These are phyloP conservation scores for Parnassius mnemosyne DNA, from an alignment of 2,888 invertebrate species.

Conservation along the genomic window DNA sequence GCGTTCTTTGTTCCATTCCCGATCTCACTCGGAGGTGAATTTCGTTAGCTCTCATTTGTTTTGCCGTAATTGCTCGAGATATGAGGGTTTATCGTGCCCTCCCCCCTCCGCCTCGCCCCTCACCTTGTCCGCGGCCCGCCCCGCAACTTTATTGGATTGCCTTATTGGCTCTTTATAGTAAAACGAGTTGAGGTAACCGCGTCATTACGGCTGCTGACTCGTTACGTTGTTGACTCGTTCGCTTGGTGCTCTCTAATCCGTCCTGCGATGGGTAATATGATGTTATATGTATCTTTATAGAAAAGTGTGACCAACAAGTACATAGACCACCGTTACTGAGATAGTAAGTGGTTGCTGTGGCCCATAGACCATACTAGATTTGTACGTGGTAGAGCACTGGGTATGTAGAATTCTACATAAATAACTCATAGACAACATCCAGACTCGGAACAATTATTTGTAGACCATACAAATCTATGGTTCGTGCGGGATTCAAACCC, in stretches of 20 bases:
- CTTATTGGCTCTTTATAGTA: conserved; percentile 56
- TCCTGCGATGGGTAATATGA: not conserved
- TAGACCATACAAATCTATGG: too few species aligned
- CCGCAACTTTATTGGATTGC: conserved; percentile 59
- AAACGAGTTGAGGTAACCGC: conserved; percentile 57
- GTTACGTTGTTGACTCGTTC: not conserved
- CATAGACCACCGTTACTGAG: too few species aligned
- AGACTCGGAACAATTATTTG: too few species aligned
- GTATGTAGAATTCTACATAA: too few species aligned
- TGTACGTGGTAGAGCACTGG: too few species aligned
- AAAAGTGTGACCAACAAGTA: too few species aligned
- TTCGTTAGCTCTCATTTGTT: conserved; percentile 78
- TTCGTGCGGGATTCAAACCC: too few species aligned
- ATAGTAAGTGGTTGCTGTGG: too few species aligned
- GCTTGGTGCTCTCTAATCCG: not conserved
- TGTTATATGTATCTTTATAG: too few species aligned
- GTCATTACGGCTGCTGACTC: conserved; percentile 39
- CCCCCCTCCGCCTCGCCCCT: conserved; percentile 31
- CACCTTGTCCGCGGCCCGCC: conserved; percentile 40
- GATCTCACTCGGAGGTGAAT: conserved; percentile 69
- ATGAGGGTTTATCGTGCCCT: conserved; percentile 60
- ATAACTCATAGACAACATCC: too few species aligned
- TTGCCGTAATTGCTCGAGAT: conserved; percentile 75
- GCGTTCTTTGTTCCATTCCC: conserved; percentile 35
- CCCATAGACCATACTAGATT: too few species aligned